Conservation (phyloP, 2,113 vertebrate genomes). For the Psephotus haematonotus region DNA sequence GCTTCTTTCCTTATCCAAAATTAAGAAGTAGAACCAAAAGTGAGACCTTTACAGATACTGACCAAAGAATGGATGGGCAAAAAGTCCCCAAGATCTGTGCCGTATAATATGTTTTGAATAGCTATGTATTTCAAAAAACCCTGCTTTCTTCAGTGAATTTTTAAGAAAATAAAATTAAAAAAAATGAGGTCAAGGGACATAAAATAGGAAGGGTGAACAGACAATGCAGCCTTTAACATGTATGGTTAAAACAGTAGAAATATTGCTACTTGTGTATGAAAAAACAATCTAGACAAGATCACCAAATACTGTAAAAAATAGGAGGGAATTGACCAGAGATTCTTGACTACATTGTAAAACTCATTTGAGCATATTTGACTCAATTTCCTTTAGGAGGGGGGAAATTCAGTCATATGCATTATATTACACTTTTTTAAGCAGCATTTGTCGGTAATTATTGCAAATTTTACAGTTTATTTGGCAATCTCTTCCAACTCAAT, state of each 20-base stretch:
- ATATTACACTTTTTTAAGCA: background rate
- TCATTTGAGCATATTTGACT: background rate
- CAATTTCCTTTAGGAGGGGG: background rate
- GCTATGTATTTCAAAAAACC: background rate
- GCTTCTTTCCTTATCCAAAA: background rate
- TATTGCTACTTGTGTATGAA: background rate
- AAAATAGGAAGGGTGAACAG: background rate
- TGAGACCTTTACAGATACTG: background rate
- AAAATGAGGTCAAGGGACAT: background rate
- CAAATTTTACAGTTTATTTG: slow-evolving; percentile 56
- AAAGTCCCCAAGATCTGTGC: background rate
- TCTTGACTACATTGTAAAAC: background rate
- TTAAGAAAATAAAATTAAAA: background rate
- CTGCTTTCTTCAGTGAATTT: background rate
- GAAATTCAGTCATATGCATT: background rate
- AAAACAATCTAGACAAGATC: background rate
- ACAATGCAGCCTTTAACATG: background rate
- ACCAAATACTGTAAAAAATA: slow-evolving; percentile 50
- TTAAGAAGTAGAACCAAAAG: background rate
- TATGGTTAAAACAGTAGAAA: background rate
- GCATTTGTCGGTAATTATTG: background rate
- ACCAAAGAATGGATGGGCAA: background rate
- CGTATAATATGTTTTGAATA: background rate
- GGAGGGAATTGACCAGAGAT: background rate
- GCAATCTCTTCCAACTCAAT: slow-evolving; percentile 28